A percentile compares a stretch with the other conserved stretches of the same genome.
Evolutionary conservation across 1,140 invertebrate species (phyloP).

Genomic region (Anoplolepis gracilipes): DNA sequence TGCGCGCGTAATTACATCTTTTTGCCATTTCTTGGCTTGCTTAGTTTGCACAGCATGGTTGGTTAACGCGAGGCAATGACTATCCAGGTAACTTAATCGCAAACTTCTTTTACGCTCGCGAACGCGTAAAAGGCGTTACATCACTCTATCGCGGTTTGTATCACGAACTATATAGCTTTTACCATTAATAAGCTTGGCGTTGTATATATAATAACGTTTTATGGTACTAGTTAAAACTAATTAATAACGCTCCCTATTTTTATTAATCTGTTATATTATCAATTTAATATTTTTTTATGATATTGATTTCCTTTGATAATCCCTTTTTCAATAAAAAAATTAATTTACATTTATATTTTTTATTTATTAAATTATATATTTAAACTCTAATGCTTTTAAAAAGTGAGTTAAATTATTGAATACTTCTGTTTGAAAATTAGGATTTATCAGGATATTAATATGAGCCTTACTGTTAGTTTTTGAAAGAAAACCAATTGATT

Average conservation of each 20-base stretch:
- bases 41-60: slow-evolving; percentile 10
- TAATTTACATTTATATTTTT: neutral
- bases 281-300: neutral
- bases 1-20: slow-evolving; percentile 25
- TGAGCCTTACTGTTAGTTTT: too few relatives aligned
- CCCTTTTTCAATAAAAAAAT: neutral
- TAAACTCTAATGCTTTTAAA: too few relatives aligned
- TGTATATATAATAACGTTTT: slow-evolving; percentile 17
- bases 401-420: neutral
- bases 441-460: neutral
- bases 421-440: neutral
- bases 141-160: neutral
- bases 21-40: slow-evolving; percentile 41
- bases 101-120: slow-evolving; percentile 34
- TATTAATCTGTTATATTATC: neutral
- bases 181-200: neutral
- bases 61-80: slow-evolving; percentile 30
- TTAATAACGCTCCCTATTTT: slow-evolving; percentile 19
- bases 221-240: slow-evolving; percentile 61
- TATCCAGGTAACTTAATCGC: slow-evolving; percentile 55
- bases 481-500: neutral
- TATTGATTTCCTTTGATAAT: neutral
- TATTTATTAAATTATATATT: too few relatives aligned
- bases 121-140: neutral
- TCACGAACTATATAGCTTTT: neutral